Conservation (phyloP, 2,888 invertebrate species). For the Mythimna impura region DNA sequence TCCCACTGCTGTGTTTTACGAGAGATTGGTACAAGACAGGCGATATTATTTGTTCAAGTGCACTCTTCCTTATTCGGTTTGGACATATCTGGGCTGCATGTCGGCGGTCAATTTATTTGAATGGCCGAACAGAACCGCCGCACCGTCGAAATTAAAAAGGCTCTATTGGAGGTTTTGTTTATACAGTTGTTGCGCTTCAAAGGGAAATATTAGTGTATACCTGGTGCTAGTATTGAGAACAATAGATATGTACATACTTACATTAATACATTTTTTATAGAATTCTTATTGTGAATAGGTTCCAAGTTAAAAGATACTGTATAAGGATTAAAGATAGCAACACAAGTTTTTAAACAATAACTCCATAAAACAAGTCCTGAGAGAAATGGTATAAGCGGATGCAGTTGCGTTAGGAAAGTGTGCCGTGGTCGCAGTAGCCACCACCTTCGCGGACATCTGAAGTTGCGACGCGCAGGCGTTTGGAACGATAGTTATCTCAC, state of each 20-base stretch:
- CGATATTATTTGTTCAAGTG: slow-evolving; percentile 84
- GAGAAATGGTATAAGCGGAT: slow-evolving; percentile 81
- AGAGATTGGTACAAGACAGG: slow-evolving; percentile 73
- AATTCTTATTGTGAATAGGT: slow-evolving; percentile 4
- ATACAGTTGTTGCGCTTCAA: slow-evolving; percentile 53
- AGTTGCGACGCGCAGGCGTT: slow-evolving; percentile 69
- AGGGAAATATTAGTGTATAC: slow-evolving; percentile 37
- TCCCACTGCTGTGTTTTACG: slow-evolving; percentile 74
- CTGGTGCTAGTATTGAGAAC: slow-evolving; percentile 17
- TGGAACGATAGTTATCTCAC: slow-evolving; percentile 76
- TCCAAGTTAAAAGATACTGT: slow-evolving; percentile 11
- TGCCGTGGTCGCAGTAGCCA: slow-evolving; percentile 77
- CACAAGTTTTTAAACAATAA: slow-evolving; percentile 71
- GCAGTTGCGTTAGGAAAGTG: slow-evolving; percentile 84
- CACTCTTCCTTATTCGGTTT: slow-evolving; percentile 80
- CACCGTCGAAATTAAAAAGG: slow-evolving; percentile 66
- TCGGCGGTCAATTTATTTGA: slow-evolving; percentile 67
- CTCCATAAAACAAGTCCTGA: slow-evolving; percentile 76
- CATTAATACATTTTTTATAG: slow-evolving; percentile 4
- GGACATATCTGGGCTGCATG: slow-evolving; percentile 64
- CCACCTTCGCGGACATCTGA: slow-evolving; percentile 74
- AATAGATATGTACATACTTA: slow-evolving; percentile 9
- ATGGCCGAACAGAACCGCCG: slow-evolving; percentile 57
- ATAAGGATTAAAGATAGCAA: slow-evolving; percentile 30
- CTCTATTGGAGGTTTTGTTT: slow-evolving; percentile 60